Conservation (phyloP, 2,113 vertebrate species). For the Talpa occidentalis region DNA sequence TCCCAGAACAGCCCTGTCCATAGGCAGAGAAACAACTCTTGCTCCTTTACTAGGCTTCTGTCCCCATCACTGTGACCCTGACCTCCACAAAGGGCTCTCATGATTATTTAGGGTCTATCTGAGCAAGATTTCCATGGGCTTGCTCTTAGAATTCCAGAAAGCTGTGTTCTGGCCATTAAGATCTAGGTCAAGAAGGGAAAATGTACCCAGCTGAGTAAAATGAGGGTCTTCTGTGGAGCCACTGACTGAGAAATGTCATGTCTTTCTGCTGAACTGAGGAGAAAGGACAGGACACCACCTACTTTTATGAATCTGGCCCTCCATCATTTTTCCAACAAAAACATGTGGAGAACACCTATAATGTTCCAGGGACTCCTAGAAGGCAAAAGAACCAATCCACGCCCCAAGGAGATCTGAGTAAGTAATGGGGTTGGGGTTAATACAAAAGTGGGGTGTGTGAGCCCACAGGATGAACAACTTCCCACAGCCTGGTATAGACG, state of each 20-base stretch:
- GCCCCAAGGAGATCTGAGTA: background rate
- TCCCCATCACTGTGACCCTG: background rate
- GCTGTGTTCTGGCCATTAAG: background rate
- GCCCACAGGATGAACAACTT: background rate
- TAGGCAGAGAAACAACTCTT: background rate
- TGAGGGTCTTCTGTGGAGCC: background rate
- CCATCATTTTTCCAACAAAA: background rate
- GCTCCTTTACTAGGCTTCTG: background rate
- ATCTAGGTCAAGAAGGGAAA: background rate
- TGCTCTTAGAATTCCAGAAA: slow-evolving; percentile 28
- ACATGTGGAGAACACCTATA: background rate
- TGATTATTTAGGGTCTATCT: background rate
- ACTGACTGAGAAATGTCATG: background rate
- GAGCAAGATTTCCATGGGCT: background rate
- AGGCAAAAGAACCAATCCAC: background rate
- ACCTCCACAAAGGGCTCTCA: background rate
- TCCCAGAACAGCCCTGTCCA: background rate
- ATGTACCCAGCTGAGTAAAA: background rate
- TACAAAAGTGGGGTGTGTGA: background rate
- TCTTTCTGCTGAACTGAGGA: background rate
- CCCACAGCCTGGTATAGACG: background rate
- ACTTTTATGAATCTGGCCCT: background rate
- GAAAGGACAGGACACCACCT: background rate
- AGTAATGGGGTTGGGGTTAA: background rate
- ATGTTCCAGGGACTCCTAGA: background rate